Evolutionary conservation across 1,140 invertebrate species (phyloP), one percentile per base, ranked within the genome.

Genomic region (Caenorhabditis latens): DNA sequence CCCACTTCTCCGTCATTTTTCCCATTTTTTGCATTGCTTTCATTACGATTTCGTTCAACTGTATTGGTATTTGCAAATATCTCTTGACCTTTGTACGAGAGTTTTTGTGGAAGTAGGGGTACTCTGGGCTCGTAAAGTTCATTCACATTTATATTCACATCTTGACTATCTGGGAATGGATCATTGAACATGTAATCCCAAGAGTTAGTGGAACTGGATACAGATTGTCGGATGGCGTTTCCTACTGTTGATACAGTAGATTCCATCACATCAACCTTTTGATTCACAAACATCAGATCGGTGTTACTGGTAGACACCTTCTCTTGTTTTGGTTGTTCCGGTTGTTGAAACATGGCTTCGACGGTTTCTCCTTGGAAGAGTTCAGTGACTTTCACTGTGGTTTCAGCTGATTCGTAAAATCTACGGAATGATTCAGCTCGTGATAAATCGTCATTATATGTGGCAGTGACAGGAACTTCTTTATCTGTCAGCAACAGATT

Each of bases 51-150:
- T 50, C 58, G n/a, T 16, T 85, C 84, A 5, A 85, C 50, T 6
- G 61, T 55, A 48, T 61, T 85, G 19, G 32, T 61, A 19, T 50
- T 53, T 46, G 48, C 84, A 24, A 67, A 48, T 7, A 88, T 84
- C 40, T 84, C 82, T 48, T 89, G 86, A 14, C 88, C 88, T 71
- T 89, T 89, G 67, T 88, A 89, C 4, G 61, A 63, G 2, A 89
- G 42, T 55, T 88, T 89, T 24, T 83, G 48, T 42, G 88, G 88
- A 13, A 89, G 86, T 21, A 88, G 63, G 32, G 88, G 83, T 6
- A 84, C 53, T 85, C 88, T 57, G 24, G 88, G 88, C 61, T 88
- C 86, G 75, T 88, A 86, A 16, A 86, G 14, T n/a, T 75, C 63
- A 50, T 58, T 63, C 24, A 87, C 84, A 75, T 87, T 84, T 42